These are phyloP conservation scores for Cyprinodon brontotheroides DNA, from an alignment of 2,113 vertebrate species.

Conservation along the genomic window DNA sequence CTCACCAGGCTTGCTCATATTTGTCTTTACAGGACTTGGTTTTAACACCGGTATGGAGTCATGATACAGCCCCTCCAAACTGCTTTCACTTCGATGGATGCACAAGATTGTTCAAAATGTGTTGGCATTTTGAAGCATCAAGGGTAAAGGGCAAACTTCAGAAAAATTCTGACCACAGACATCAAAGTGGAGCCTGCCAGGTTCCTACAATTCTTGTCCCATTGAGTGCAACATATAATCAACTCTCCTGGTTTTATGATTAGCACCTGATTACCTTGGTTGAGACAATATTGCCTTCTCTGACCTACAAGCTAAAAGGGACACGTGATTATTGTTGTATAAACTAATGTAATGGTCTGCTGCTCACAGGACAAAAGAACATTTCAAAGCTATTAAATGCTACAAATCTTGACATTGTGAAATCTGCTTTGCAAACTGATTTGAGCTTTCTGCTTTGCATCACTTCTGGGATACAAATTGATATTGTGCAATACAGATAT, in stretches of 20 bases:
- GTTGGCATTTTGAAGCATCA: too few relatives aligned
- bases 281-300: not conserved
- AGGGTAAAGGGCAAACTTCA: too few relatives aligned
- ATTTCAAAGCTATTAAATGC: not conserved
- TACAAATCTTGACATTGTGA: not conserved
- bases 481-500: conserved; percentile 5
- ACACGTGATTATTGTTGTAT: not conserved
- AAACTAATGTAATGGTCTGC: not conserved
- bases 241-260: not conserved
- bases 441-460: not conserved
- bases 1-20: too few relatives aligned
- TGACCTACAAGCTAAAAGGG: not conserved
- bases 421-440: not conserved
- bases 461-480: not conserved
- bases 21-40: too few relatives aligned
- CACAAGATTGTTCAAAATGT: too few relatives aligned
- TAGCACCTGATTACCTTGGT: not conserved
- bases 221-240: not conserved
- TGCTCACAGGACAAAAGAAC: conserved; percentile 2
- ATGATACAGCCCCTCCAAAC: too few relatives aligned
- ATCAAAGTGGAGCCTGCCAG: too few relatives aligned
- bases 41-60: too few relatives aligned
- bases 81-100: too few relatives aligned
- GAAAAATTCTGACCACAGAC: too few relatives aligned
- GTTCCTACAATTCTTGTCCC: too few relatives aligned